Base-by-base conservation (phyloP, 2,888 invertebrate genomes). In the Tortrix viridana region DNA sequence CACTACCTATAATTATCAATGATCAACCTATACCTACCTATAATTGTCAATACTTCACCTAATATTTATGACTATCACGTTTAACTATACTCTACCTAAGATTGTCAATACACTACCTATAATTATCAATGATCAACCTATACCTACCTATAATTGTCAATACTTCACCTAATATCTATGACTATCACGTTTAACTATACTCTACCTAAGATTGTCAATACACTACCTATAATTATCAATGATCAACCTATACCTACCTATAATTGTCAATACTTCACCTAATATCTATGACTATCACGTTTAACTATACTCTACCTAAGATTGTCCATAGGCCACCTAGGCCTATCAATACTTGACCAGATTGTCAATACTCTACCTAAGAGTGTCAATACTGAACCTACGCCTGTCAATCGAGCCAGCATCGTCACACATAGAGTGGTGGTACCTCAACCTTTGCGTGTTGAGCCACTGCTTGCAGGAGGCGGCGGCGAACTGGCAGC, bases 391-490 rank as follows among this genome's bases (percentile, higher is more conserved):
- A n/a, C n/a, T n/a, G n/a, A n/a, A n/a, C n/a, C n/a, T n/a, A n/a
- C n/a, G n/a, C n/a, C n/a, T n/a, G n/a, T 26, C 48, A 26, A 16
- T 7, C 7, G 32, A 12, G 12, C 12, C 12, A 12, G 32, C 9
- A 49, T 1, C 26, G n/a, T n/a, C n/a, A n/a, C n/a, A n/a, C n/a
- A 49, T 12, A 20, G 14, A 55, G 16, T n/a, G 49, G 44, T 38
- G 41, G 67, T 82, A 89, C 96, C 94, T 95, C 56, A 93, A 92
- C 71, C 95, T 94, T 83, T 96, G 96, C 20, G 93, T 83, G 70
- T 96, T 95, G 74, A 99, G 98, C 99, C 99, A 99, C 67, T 98
- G 96, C 84, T 98, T 98, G 92, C 99, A 99, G 71, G 98, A 98
- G 70, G 95, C 95, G 94, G 95, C 96, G 0, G 96, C 98, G 89